Conservation (phyloP, 2,888 invertebrate species). For the Ichneumon xanthorius region DNA sequence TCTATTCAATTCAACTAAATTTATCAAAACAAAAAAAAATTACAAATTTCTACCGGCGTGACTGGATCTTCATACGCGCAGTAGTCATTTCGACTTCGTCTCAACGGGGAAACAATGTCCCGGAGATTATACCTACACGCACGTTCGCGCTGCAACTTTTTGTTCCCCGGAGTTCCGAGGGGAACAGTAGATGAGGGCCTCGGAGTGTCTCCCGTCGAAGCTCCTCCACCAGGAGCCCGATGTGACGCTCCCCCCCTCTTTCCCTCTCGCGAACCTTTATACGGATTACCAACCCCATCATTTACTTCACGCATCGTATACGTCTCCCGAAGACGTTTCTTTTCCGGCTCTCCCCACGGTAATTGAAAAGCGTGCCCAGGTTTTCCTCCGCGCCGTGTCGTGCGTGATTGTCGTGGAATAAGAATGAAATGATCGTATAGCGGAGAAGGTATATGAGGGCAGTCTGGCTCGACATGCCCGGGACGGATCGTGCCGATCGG, state of each 20-base stretch:
- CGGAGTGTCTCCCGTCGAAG: constrained; percentile 22
- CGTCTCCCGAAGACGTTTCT: constrained; percentile 53
- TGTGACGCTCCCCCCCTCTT: not conserved
- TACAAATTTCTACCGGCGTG: too few relatives aligned
- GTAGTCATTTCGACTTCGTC: constrained; percentile 13
- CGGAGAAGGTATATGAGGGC: constrained; percentile 11
- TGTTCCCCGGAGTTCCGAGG: constrained; percentile 24
- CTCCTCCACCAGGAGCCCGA: constrained; percentile 35
- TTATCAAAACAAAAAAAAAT: not conserved
- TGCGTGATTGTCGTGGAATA: constrained; percentile 61
- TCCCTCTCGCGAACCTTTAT: constrained; percentile 60
- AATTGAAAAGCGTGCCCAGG: constrained; percentile 68
- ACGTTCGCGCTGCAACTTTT: constrained; percentile 65
- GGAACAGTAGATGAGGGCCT: constrained; percentile 9
- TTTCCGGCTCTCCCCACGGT: constrained; percentile 62
- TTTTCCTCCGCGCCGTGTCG: constrained; percentile 54
- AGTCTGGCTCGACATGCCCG: constrained; percentile 20
- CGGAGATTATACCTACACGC: constrained; percentile 60
- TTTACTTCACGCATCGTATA: constrained; percentile 60
- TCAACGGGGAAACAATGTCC: constrained; percentile 64
- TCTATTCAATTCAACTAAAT: too few relatives aligned
- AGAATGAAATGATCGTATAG: constrained; percentile 56
- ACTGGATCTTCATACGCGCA: constrained; percentile 1
- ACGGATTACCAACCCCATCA: constrained; percentile 66
- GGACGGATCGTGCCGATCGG: constrained; percentile 62